phyloP scores from a whole-genome alignment of 1,140 invertebrate genomes.

The Neodiprion fabricii region DNA sequence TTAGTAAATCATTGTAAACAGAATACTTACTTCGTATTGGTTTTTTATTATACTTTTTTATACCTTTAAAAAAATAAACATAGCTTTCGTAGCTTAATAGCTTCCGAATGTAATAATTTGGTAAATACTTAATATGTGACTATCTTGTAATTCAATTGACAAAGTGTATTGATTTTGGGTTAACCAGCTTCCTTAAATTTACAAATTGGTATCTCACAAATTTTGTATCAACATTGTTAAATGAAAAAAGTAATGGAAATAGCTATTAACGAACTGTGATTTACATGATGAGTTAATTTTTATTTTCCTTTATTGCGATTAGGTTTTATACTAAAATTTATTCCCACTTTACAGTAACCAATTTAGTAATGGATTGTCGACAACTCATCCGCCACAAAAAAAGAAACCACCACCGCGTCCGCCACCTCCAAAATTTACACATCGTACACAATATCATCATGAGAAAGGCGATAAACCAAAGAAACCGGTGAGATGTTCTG shows the following conservation, averaged over 20 bases:
- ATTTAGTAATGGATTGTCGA: constrained; percentile 40
- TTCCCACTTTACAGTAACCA: constrained; percentile 40
- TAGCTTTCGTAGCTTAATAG: no score
- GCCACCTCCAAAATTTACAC: constrained; percentile 55
- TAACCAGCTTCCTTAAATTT: no score
- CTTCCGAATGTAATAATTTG: no score
- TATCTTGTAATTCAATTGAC: no score
- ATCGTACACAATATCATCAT: constrained; percentile 31
- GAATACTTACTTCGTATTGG: neutral
- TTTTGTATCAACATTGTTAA: no score
- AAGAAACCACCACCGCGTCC: constrained; percentile 59
- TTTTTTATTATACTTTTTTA: constrained; percentile 3
- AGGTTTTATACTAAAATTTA: neutral
- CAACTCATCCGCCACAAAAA: constrained; percentile 44
- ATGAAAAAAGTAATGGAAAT: no score
- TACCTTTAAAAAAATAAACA: no score
- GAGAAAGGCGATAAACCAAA: constrained; percentile 47
- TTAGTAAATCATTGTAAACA: no score
- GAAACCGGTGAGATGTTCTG: constrained; percentile 46
- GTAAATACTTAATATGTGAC: no score
- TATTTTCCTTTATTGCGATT: neutral
- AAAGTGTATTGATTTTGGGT: no score
- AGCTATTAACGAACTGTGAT: no score
- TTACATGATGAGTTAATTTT: neutral
- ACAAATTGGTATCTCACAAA: no score